These are phyloP conservation scores for Popillia japonica DNA, from an alignment of 1,140 invertebrate genomes.

Conservation along the genomic window DNA sequence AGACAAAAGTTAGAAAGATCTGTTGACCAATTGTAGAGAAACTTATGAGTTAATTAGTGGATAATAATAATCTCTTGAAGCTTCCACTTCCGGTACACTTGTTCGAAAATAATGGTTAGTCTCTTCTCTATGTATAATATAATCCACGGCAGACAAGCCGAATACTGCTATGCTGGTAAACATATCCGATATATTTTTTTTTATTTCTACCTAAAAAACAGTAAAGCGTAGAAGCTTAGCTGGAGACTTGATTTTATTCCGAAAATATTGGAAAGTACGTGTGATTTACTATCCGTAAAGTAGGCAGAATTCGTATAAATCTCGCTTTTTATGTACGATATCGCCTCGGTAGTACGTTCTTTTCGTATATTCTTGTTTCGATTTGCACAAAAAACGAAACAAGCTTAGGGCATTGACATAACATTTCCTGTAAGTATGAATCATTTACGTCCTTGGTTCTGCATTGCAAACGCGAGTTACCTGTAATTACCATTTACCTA, in stretches of 20 bases:
- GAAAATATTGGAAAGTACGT: constrained; percentile 7
- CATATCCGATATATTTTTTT: background rate
- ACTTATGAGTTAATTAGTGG: background rate
- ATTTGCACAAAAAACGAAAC: background rate
- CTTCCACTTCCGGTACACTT: constrained; percentile 25
- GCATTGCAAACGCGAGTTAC: constrained; percentile 19
- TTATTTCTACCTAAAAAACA: constrained; percentile 13
- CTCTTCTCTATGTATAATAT: background rate
- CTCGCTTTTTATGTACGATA: background rate
- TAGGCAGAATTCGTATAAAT: background rate
- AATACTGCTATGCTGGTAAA: background rate
- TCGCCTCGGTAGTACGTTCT: background rate
- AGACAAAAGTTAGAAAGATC: background rate
- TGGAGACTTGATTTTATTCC: background rate
- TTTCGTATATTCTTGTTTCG: background rate
- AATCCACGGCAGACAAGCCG: background rate
- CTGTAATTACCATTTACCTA: background rate
- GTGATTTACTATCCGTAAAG: constrained; percentile 7
- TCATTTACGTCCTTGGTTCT: constrained; percentile 28
- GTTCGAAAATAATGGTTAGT: background rate
- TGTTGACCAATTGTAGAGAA: background rate
- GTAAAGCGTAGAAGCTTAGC: background rate
- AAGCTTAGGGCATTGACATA: constrained; percentile 28
- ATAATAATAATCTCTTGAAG: constrained; percentile 23
- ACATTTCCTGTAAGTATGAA: constrained; percentile 33